These are phyloP conservation scores for Pionites leucogaster DNA, from an alignment of 2,113 vertebrate species.

Conservation along the genomic window DNA sequence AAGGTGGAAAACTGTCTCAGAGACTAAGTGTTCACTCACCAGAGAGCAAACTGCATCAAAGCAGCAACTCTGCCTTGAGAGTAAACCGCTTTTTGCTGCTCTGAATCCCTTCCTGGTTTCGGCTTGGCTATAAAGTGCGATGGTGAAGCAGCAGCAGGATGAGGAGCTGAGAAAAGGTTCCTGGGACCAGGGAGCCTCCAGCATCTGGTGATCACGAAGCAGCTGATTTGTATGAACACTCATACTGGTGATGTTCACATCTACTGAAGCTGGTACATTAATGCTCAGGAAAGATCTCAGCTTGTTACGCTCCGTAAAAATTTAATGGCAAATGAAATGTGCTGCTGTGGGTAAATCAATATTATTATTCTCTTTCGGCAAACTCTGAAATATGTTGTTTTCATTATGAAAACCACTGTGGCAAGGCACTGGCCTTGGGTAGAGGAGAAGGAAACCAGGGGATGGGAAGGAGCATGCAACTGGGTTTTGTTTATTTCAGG, in stretches of 20 bases:
- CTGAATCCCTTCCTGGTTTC: no score
- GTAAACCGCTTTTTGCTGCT: not conserved
- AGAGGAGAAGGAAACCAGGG: not conserved
- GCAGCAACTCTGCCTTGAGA: not conserved
- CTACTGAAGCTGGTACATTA: not conserved
- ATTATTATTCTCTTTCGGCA: constrained; percentile 44
- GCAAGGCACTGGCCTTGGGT: not conserved
- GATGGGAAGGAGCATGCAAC: not conserved
- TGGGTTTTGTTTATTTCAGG: not conserved
- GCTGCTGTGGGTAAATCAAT: constrained; percentile 47
- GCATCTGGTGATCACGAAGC: not conserved
- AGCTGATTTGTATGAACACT: not conserved
- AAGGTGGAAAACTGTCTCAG: not conserved
- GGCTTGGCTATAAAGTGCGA: accelerated
- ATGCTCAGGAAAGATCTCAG: not conserved
- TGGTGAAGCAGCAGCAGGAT: accelerated
- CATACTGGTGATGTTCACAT: not conserved
- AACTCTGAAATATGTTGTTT: constrained; percentile 50
- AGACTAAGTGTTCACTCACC: accelerated
- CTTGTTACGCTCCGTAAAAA: constrained; percentile 46
- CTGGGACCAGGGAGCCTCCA: not conserved
- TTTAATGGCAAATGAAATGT: constrained; percentile 51
- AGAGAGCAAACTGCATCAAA: not conserved
- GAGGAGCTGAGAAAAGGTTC: not conserved
- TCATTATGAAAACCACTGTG: constrained; percentile 20